Evolutionary conservation across 2,797 vertebrate genomes (phyloP), one percentile per base, ranked within the genome.

Genomic region (Chelonia mydas): DNA sequence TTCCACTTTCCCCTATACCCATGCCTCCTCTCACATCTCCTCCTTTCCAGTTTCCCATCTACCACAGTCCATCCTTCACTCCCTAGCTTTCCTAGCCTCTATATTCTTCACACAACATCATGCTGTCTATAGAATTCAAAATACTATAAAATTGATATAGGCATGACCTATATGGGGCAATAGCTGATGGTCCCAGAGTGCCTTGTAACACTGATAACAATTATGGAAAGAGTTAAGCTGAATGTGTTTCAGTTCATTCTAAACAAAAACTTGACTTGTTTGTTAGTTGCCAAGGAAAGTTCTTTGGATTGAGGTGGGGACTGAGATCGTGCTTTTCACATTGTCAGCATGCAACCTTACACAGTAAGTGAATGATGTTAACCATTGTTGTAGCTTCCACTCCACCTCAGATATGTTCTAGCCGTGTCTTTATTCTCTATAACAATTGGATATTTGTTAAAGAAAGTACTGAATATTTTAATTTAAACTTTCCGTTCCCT

Each of bases 181-280:
- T 28, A 81, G 16, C 49, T 21, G 11, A 37, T 80, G 65, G n/a
- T 21, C 57, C 12, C 57, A 31, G 57, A 59, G 5, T 59, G 57
- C 65, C 65, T 37, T 68, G 8, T 37, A 33, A 37, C 19, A 21
- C 17, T n/a, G 65, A 37, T 68, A 19, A 68, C 65, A 68, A 68
- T 68, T 37, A 68, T 68, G 61, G 13, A 19, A n/a, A 74, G n/a
- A 91, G 9, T 54, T 91, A 41, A 45, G 1, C 13, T 90, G 11
- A 86, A 50, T 47, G 41, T 57, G 19, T 21, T 5, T 87, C 23
- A 86, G 85, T 89, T 89, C 45, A 74, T 0, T 84, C 45, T 88
- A 53, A 17, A 33, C 65, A n/a, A 3, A 77, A 94, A 77, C 2
- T 3, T 51, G 79, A 47, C 3, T 50, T 0, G 0, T 5, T 31